Evolutionary conservation across 2,797 vertebrate species (phyloP).

Genomic region (Rhinella marina): DNA sequence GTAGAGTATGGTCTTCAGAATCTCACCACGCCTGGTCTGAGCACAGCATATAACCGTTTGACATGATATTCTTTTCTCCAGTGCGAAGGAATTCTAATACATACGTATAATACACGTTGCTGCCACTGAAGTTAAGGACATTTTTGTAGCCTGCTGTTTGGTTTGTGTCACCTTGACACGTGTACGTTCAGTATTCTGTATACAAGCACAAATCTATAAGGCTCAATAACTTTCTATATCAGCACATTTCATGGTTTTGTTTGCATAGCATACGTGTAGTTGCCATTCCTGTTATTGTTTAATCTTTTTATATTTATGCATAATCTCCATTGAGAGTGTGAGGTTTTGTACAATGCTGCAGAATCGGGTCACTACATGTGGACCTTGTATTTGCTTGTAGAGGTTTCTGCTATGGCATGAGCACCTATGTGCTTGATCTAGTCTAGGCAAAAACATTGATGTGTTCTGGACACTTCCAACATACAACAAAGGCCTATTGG

Average conservation of each 20-base stretch:
- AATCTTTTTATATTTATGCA: neutral
- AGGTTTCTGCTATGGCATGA: neutral
- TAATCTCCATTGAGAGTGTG: neutral
- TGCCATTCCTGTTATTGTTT: neutral
- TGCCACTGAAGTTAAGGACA: conserved; percentile 4
- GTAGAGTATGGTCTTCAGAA: conserved; percentile 29
- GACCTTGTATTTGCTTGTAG: neutral
- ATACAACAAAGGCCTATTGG: neutral
- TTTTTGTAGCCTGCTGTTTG: neutral
- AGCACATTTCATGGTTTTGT: neutral
- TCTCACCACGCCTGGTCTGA: neutral
- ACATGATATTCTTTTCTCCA: neutral
- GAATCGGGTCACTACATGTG: neutral
- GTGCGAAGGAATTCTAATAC: neutral
- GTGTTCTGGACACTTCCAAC: too few species aligned
- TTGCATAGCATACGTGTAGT: neutral
- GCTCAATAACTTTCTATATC: too few species aligned
- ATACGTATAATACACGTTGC: neutral
- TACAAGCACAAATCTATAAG: neutral
- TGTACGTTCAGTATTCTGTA: neutral
- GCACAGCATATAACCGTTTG: neutral
- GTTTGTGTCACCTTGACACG: conserved; percentile 3
- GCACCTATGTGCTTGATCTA: neutral
- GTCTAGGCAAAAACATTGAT: neutral
- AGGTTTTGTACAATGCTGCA: neutral